Conservation (phyloP, 2,888 invertebrate species). For the Stenichneumon culpator region DNA sequence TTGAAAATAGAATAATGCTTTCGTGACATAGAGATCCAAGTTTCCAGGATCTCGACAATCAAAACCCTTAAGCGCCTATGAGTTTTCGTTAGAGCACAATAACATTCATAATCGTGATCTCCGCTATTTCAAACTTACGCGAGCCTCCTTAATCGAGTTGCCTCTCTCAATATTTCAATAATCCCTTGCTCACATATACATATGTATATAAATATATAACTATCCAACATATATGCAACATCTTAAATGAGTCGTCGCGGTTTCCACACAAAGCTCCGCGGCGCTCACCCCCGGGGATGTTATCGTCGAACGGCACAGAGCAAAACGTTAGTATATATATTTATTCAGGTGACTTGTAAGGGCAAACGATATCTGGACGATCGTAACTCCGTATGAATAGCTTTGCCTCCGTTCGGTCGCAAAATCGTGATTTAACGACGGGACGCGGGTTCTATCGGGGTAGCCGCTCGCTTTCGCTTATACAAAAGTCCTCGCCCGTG, state of each 20-base stretch:
- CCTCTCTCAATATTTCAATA: slow-evolving; percentile 53
- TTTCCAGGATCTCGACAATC: too few relatives aligned
- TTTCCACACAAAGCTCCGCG: slow-evolving; percentile 49
- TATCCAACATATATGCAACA: slow-evolving; percentile 13
- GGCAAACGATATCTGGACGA: slow-evolving; percentile 72
- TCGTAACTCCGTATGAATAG: slow-evolving; percentile 74
- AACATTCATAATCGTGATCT: neutral
- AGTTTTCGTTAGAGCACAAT: neutral
- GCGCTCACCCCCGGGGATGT: slow-evolving; percentile 46
- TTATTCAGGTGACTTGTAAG: slow-evolving; percentile 67
- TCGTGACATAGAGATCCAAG: too few relatives aligned
- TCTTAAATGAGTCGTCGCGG: slow-evolving; percentile 71
- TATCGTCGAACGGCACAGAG: slow-evolving; percentile 56
- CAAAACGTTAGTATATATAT: slow-evolving; percentile 45
- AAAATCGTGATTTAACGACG: slow-evolving; percentile 79
- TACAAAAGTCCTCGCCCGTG: slow-evolving; percentile 42
- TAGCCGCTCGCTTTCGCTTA: slow-evolving; percentile 43
- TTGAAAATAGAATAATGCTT: too few relatives aligned
- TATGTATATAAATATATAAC: slow-evolving; percentile 5
- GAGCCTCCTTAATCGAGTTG: slow-evolving; percentile 37
- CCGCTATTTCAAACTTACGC: neutral
- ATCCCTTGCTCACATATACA: slow-evolving; percentile 11
- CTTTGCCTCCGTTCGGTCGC: slow-evolving; percentile 71
- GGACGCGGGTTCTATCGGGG: slow-evolving; percentile 63
- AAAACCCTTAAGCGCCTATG: too few relatives aligned